These are phyloP conservation scores for Campylomormyrus tamandua DNA, from an alignment of 2,113 vertebrate species.

Conservation along the genomic window DNA sequence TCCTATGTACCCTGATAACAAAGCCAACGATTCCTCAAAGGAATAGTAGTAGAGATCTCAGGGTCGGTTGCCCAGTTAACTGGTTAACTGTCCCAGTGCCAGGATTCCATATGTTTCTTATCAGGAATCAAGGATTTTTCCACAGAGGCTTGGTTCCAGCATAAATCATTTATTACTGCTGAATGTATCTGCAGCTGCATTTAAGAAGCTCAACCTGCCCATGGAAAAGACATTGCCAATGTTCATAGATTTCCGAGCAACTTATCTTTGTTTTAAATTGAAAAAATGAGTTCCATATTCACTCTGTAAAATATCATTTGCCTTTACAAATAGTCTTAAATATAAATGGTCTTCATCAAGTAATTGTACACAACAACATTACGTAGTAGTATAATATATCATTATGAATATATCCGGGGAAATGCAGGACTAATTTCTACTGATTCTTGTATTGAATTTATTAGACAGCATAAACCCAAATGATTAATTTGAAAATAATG, in stretches of 20 bases:
- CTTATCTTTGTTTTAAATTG: constrained; percentile 40
- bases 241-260: neutral
- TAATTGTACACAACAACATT: constrained; percentile 45
- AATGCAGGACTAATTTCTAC: constrained; percentile 58
- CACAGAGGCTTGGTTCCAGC: constrained; percentile 16
- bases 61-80: constrained; percentile 10
- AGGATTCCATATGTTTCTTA: constrained; percentile 20
- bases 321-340: constrained; percentile 59
- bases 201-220: neutral
- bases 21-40: neutral
- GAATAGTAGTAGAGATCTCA: neutral
- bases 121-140: constrained; percentile 21
- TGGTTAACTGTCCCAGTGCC: constrained; percentile 22
- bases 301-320: constrained; percentile 50
- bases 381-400: constrained; percentile 10
- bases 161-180: neutral
- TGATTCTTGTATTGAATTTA: constrained; percentile 58
- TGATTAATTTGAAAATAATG: constrained; percentile 54
- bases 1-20: neutral
- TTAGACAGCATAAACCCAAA: constrained; percentile 55
- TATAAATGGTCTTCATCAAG: constrained; percentile 53
- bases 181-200: neutral
- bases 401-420: constrained; percentile 39
- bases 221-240: neutral
- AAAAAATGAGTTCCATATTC: constrained; percentile 50